Evolutionary conservation across 2,113 vertebrate species (phyloP), one percentile per base, ranked within the genome.

Genomic region (Hydropotes inermis): DNA sequence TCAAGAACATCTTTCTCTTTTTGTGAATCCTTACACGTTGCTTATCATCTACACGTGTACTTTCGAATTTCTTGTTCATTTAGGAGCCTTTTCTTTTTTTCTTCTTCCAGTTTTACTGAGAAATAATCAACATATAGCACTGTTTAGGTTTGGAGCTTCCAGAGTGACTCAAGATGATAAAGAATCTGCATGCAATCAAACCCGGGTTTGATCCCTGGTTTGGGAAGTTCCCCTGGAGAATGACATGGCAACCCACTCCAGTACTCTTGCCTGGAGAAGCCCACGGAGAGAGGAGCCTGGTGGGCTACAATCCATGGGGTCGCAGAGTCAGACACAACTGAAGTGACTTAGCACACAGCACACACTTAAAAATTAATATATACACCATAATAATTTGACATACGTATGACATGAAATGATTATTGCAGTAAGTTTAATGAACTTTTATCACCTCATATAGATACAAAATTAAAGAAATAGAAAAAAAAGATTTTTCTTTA

Each of bases 281-380:
- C 19, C 64, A 70, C 5, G 0, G n/a, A 23, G 10, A 39, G 67
- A 70, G 19, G 64, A 70, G 5, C n/a, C n/a, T 70, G n/a, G n/a
- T 39, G 19, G n/a, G n/a, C 67, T 70, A 17, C 30, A 39, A 2
- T 39, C 19, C 19, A 39, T 12, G 12, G 67, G 4, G 0, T 39
- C n/a, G 0, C 64, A 39, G n/a, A 70, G 67, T 70, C 4, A 0
- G n/a, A 70, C 64, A 70, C n/a, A 70, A 36, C n/a, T 21, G 4
- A 70, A 70, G 64, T 21, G n/a, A 70, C n/a, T 21, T 21, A 21
- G 64, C 64, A 36, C 17, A 36, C n/a, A 70, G 64, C 64, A 70
- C 64, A 70, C n/a, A 21, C n/a, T 70, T 81, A 33, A 50, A 81
- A 33, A 30, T 81, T 81, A 81, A 81, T 50, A 50, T 81, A 30